Base-by-base conservation (phyloP, 1,140 invertebrate species). In the Lerema accius region DNA sequence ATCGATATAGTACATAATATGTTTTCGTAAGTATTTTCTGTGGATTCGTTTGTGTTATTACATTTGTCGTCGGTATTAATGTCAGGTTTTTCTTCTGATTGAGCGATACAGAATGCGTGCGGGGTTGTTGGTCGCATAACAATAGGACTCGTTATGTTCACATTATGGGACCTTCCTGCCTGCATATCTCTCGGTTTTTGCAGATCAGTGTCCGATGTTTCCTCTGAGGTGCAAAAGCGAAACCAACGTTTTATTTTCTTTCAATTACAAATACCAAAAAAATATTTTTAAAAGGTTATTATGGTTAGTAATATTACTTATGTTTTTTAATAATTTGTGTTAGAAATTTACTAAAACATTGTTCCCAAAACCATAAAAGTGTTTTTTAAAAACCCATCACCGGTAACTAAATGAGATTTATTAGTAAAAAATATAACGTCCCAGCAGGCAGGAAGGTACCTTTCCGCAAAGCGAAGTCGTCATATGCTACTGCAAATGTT, bases 361-460 rank as follows among this genome's bases (percentile, higher is more conserved):
- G 23, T 58, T 58, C 9, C 55, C 53, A 56, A 58, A 46, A 59
- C 67, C 71, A 72, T 45, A 53, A 74, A 65, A 58, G 69, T 71
- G 71, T 66, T 67, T 61, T 72, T 63, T n/a, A n/a, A n/a, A 72
- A 82, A 69, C 78, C 88, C 88, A 82, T 78, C 86, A 90, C 88
- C 88, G 66, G 64, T 63, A 76, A 65, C 16, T 72, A 80, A 66
- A 76, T 64, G 64, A 70, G 71, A 70, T 50, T 71, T 82, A 85
- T 91, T 91, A 91, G 89, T 89, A 73, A 4, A n/a, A 32, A 32
- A 78, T 73, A 83, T 72, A 76, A 73, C 75, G 79, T 82, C 86
- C 90, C 89, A 85, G 84, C 91, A 92, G 89, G 89, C 91, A 92
- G 91, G 90, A 92, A 92, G 91, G 90, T 89, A 86, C 86, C 82